Conservation (phyloP, 2,113 vertebrate genomes). For the Mellivora capensis region DNA sequence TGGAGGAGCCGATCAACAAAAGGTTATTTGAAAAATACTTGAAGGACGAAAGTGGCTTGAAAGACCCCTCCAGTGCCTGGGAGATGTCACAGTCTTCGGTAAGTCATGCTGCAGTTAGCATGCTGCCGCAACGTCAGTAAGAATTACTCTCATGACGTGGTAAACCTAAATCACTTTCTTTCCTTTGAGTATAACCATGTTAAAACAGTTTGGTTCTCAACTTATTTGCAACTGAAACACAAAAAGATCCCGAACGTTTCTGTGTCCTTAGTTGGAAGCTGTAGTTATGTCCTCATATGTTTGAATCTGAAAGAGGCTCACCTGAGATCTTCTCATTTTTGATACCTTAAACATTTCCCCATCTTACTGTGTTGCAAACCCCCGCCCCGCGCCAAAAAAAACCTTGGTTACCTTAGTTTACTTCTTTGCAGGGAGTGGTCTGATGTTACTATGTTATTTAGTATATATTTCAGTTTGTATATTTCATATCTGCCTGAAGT, state of each 20-base stretch:
- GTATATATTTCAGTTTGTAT: not conserved
- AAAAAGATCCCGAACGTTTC: not conserved
- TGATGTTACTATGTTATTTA: not conserved
- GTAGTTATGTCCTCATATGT: not conserved
- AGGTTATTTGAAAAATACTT: slow-evolving; percentile 89
- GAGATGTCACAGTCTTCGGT: slow-evolving; percentile 95
- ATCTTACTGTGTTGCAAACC: not conserved
- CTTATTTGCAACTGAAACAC: not conserved
- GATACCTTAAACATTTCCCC: not conserved
- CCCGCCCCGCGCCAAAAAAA: not conserved
- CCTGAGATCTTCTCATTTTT: not conserved
- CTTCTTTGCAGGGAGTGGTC: not conserved
- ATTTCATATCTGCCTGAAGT: not conserved
- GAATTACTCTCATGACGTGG: not conserved
- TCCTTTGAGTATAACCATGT: not conserved
- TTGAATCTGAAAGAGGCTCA: not conserved
- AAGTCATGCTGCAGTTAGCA: slow-evolving; percentile 66
- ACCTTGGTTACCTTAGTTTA: not conserved
- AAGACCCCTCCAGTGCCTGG: slow-evolving; percentile 91
- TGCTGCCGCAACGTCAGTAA: not conserved
- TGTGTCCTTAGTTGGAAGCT: not conserved
- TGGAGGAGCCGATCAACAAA: slow-evolving; percentile 94
- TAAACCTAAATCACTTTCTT: not conserved
- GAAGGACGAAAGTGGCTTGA: slow-evolving; percentile 89
- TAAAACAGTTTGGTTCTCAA: not conserved